These are phyloP conservation scores for Hydractinia echinata DNA, from an alignment of 30 jellyfish, hydroid and myxozoan species.

Conservation along the genomic window DNA sequence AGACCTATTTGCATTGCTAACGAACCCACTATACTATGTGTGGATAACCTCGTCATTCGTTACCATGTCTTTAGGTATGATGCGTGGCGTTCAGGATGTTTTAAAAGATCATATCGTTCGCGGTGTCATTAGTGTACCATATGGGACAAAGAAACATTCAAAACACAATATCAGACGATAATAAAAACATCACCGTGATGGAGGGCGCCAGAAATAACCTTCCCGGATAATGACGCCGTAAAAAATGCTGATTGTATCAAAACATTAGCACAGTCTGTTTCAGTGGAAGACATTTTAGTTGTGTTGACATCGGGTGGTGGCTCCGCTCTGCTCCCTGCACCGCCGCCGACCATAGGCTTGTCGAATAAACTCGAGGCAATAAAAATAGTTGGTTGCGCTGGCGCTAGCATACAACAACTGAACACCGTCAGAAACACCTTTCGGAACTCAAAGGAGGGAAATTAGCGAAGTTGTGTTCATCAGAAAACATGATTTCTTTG, in stretches of 20 bases:
- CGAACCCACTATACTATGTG: no score
- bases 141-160: background rate
- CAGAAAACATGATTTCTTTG: constrained; percentile 45
- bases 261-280: constrained; percentile 34
- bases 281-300: constrained; percentile 48
- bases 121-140: constrained; percentile 72
- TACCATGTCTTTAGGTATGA: constrained; percentile 58
- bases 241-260: constrained; percentile 48
- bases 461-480: constrained; percentile 29
- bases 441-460: constrained; percentile 88
- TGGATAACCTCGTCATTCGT: no score
- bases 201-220: constrained; percentile 84
- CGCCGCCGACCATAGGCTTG: constrained; percentile 50
- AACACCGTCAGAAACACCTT: constrained; percentile 64
- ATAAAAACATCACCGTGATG: constrained; percentile 17
- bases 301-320: constrained; percentile 92
- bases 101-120: constrained; percentile 53
- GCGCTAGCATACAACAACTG: constrained; percentile 68
- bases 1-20: no score
- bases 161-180: constrained; percentile 16
- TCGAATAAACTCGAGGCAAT: constrained; percentile 51
- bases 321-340: constrained; percentile 80
- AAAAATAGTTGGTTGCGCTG: constrained; percentile 42
- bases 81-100: constrained; percentile 48
- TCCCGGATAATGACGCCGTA: constrained; percentile 72